Percentiles rank a stretch among this genome's conserved stretches.
Conservation (phyloP, 30 jellyfish, hydroid and myxozoan genomes). For the Rhopilema esculentum region DNA sequence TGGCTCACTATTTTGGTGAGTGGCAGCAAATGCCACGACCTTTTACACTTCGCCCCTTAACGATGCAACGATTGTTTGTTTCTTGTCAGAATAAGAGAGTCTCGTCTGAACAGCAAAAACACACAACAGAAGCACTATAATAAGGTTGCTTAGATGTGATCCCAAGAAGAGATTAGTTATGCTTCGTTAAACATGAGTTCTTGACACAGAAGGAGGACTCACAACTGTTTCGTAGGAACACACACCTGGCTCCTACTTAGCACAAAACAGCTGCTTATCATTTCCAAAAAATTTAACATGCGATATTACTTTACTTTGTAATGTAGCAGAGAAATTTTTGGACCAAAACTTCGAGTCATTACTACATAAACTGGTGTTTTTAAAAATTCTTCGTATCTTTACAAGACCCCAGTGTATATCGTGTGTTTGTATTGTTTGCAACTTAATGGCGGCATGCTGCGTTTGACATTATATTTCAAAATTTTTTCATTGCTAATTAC, state of each 20-base stretch:
- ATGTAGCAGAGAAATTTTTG: background rate
- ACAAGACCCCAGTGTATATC: background rate
- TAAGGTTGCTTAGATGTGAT: slow-evolving; percentile 19
- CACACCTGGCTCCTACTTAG: slow-evolving; percentile 18
- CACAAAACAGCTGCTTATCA: background rate
- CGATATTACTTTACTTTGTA: background rate
- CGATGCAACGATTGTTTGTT: background rate
- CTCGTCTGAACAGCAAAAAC: slow-evolving; percentile 19
- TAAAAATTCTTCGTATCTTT: too few species aligned
- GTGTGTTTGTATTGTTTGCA: background rate
- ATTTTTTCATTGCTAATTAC: background rate
- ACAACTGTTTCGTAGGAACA: background rate
- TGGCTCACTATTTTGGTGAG: background rate
- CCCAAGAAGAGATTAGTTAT: slow-evolving; percentile 23
- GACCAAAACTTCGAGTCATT: background rate
- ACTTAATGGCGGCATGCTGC: background rate
- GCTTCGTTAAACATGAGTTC: slow-evolving; percentile 15
- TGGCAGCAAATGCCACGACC: background rate
- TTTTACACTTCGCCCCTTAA: background rate
- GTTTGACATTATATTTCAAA: background rate
- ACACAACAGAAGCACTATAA: slow-evolving; percentile 32
- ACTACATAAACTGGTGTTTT: background rate
- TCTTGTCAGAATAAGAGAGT: background rate
- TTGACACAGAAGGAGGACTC: background rate
- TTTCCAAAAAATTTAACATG: background rate